A percentile compares a stretch with the other conserved stretches of the same genome.
phyloP scores from a whole-genome alignment of 2,888 invertebrate species.

The Orchesellides sinensis region DNA sequence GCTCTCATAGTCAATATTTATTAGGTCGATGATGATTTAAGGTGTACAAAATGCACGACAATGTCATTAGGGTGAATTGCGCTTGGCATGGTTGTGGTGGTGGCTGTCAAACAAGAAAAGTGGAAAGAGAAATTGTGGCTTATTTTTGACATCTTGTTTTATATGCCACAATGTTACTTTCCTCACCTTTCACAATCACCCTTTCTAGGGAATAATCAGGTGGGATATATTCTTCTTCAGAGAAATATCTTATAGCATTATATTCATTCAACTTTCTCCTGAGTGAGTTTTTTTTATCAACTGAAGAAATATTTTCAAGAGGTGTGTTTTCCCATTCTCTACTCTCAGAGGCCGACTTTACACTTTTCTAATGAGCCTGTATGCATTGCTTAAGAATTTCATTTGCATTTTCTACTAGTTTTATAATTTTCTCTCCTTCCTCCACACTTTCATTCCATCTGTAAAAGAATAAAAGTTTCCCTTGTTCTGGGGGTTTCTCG shows the following conservation, averaged over 20 bases:
- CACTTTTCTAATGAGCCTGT: constrained; percentile 22
- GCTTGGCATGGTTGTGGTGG: neutral
- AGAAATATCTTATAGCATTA: neutral
- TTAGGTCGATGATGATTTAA: constrained; percentile 8
- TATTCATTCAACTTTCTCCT: constrained; percentile 6
- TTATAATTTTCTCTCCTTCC: constrained; percentile 30
- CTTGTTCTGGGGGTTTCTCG: neutral
- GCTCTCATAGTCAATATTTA: neutral
- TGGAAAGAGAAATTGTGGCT: constrained; percentile 15
- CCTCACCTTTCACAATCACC: constrained; percentile 47
- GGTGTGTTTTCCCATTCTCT: neutral
- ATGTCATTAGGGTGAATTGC: constrained; percentile 35
- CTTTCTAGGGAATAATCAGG: neutral
- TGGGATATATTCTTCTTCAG: neutral
- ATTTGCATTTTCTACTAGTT: constrained; percentile 45
- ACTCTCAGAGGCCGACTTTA: constrained; percentile 3
- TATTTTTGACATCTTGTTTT: too few species aligned
- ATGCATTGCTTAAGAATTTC: constrained; percentile 25
- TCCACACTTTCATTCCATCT: neutral
- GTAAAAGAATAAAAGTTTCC: neutral
- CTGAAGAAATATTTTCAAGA: constrained; percentile 9
- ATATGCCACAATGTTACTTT: constrained; percentile 14
- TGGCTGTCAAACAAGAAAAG: constrained; percentile 29
- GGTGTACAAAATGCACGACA: constrained; percentile 27
- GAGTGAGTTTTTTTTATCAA: constrained; percentile 18